Evolutionary conservation across 1,140 invertebrate species (phyloP).

Genomic region (Drosophila baimaii): DNA sequence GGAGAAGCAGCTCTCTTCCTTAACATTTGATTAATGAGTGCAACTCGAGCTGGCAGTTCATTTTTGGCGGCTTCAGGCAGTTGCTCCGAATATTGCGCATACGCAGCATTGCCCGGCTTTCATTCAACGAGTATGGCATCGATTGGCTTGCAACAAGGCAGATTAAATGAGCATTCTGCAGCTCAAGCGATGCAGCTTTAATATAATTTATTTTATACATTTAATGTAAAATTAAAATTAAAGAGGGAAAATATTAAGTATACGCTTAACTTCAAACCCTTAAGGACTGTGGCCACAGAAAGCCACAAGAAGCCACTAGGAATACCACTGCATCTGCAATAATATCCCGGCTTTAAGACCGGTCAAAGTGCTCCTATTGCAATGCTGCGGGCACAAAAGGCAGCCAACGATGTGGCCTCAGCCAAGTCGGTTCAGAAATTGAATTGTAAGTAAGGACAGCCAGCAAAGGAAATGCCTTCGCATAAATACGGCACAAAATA

Average conservation of each 20-base stretch:
- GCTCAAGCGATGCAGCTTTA: not conserved
- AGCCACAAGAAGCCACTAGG: not conserved
- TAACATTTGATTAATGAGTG: slow-evolving; percentile 81
- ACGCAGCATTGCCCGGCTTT: slow-evolving; percentile 48
- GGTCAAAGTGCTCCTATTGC: slow-evolving; percentile 41
- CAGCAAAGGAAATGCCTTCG: slow-evolving; percentile 66
- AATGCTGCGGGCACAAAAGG: slow-evolving; percentile 33
- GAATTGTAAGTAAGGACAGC: slow-evolving; percentile 77
- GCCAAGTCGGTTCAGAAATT: slow-evolving; percentile 63
- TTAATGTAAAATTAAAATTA: not conserved
- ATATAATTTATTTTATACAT: not conserved
- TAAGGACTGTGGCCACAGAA: not conserved
- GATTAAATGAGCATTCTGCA: not conserved
- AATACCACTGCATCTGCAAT: slow-evolving; percentile 28
- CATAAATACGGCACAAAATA: slow-evolving; percentile 68
- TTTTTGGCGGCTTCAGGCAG: slow-evolving; percentile 60
- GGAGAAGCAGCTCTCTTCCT: slow-evolving; percentile 60
- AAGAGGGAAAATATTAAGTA: slow-evolving; percentile 15
- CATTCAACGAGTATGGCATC: slow-evolving; percentile 32
- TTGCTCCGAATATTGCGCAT: slow-evolving; percentile 69
- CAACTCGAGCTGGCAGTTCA: slow-evolving; percentile 70
- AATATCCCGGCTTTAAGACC: slow-evolving; percentile 37
- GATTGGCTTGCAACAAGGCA: slow-evolving; percentile 27
- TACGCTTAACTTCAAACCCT: not conserved
- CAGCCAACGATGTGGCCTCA: slow-evolving; percentile 56